Conservation (phyloP, 2,113 vertebrate genomes). For the Irena cyanogastra region DNA sequence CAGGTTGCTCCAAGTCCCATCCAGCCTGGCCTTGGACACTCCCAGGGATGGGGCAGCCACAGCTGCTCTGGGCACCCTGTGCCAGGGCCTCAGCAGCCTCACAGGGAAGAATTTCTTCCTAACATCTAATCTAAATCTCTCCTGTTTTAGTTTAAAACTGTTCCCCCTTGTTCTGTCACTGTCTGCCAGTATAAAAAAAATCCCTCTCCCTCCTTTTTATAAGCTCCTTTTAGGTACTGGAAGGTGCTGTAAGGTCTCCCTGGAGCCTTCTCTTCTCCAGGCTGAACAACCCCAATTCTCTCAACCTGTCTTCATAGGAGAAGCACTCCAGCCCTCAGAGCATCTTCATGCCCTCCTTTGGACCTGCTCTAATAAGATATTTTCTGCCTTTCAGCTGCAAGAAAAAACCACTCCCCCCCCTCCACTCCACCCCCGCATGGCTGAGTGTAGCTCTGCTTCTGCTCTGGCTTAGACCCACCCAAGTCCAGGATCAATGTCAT, state of each 20-base stretch:
- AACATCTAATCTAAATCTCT: neutral
- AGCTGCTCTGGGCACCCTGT: neutral
- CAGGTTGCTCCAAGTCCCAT: neutral
- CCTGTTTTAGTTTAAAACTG: neutral
- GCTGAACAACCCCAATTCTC: neutral
- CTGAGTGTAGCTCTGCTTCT: neutral
- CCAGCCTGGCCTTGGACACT: rapidly evolving
- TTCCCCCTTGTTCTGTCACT: neutral
- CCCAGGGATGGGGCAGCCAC: neutral
- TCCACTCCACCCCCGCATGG: neutral
- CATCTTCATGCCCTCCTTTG: neutral
- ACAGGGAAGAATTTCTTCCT: neutral
- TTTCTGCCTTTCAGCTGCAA: neutral
- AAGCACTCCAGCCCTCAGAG: neutral
- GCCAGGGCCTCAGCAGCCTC: neutral
- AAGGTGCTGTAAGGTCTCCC: neutral
- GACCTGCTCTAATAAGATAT: neutral
- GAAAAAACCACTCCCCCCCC: neutral
- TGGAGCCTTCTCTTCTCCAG: neutral
- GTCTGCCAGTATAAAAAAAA: neutral
- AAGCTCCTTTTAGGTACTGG: neutral
- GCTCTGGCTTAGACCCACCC: neutral
- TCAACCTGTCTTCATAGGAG: neutral
- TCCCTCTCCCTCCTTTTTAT: neutral
- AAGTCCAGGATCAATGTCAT: neutral